Evolutionary conservation across 2,888 invertebrate species (phyloP).

Genomic region (Hirtodrosophila histrioides): DNA sequence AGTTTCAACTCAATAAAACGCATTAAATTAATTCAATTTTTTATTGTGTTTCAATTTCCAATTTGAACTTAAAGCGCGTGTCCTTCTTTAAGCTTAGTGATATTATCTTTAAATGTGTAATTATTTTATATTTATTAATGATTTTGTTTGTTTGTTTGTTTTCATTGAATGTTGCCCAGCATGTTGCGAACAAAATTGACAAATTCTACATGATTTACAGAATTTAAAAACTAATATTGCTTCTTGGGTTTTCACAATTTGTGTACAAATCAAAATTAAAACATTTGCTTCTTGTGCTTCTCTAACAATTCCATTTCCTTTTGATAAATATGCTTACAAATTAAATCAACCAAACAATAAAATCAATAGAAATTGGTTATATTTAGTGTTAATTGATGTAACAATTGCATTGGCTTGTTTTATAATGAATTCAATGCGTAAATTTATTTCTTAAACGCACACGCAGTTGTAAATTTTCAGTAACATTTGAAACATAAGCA

Average conservation of each 20-base stretch:
- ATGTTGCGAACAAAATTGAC: slow-evolving; percentile 71
- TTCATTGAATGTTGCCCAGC: slow-evolving; percentile 34
- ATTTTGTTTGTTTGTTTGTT: slow-evolving; percentile 42
- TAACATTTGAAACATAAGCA: too few relatives aligned
- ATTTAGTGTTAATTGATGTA: slow-evolving; percentile 58
- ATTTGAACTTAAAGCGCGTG: slow-evolving; percentile 62
- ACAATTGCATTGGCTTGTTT: slow-evolving; percentile 60
- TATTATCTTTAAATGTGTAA: slow-evolving; percentile 58
- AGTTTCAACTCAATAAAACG: slow-evolving; percentile 32
- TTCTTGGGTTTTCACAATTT: slow-evolving; percentile 40
- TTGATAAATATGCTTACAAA: slow-evolving; percentile 16
- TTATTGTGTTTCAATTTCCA: slow-evolving; percentile 49
- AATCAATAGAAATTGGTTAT: slow-evolving; percentile 16
- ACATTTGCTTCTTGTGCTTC: slow-evolving; percentile 19
- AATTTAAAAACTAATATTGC: slow-evolving; percentile 73
- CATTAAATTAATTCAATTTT: slow-evolving; percentile 26
- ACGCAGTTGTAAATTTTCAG: slow-evolving; percentile 13
- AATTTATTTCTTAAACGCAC: slow-evolving; percentile 25
- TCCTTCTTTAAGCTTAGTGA: slow-evolving; percentile 63
- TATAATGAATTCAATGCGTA: slow-evolving; percentile 6
- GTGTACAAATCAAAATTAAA: slow-evolving; percentile 9
- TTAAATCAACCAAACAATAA: slow-evolving; percentile 23
- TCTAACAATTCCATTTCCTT: slow-evolving; percentile 42
- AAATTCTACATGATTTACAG: slow-evolving; percentile 46
- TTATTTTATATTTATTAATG: slow-evolving; percentile 55